Conservation (phyloP, 2,888 invertebrate genomes). For the Drosophila mettleri region DNA sequence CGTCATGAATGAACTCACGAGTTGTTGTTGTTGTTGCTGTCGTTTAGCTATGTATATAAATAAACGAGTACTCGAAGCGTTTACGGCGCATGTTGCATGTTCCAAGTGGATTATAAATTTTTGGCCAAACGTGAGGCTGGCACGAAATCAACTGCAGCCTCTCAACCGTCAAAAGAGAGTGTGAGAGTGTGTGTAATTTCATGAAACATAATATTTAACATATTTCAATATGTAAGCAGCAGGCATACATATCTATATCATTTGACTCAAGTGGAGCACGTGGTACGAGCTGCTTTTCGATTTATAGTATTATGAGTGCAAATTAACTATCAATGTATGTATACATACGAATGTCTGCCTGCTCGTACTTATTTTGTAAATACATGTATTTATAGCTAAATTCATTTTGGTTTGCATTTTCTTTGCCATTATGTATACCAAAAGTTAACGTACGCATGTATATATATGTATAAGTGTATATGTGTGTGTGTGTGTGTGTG, state of each 20-base stretch:
- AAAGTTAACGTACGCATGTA: conserved; percentile 40
- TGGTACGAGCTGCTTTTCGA: neutral
- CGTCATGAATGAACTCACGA: conserved; percentile 84
- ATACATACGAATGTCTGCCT: too few relatives aligned
- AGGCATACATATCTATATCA: neutral
- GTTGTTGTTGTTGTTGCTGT: conserved; percentile 43
- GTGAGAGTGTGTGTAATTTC: neutral
- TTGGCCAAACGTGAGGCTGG: conserved; percentile 50
- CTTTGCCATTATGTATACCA: conserved; percentile 68
- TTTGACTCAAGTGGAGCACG: conserved; percentile 16
- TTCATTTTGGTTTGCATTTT: conserved; percentile 32
- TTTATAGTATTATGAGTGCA: neutral
- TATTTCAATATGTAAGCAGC: conserved; percentile 22
- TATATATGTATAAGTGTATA: conserved; percentile 1
- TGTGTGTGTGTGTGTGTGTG: conserved; percentile 25
- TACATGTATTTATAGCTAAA: conserved; percentile 5
- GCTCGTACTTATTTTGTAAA: neutral
- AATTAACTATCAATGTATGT: neutral
- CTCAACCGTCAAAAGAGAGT: conserved; percentile 3
- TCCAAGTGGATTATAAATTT: conserved; percentile 49
- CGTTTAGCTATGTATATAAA: conserved; percentile 50
- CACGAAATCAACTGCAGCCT: conserved; percentile 40
- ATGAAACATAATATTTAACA: conserved; percentile 43
- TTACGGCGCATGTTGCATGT: conserved; percentile 58
- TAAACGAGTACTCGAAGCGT: conserved; percentile 49